These are phyloP conservation scores for Crypturellus undulatus DNA, from an alignment of 2,113 vertebrate genomes.

Conservation along the genomic window DNA sequence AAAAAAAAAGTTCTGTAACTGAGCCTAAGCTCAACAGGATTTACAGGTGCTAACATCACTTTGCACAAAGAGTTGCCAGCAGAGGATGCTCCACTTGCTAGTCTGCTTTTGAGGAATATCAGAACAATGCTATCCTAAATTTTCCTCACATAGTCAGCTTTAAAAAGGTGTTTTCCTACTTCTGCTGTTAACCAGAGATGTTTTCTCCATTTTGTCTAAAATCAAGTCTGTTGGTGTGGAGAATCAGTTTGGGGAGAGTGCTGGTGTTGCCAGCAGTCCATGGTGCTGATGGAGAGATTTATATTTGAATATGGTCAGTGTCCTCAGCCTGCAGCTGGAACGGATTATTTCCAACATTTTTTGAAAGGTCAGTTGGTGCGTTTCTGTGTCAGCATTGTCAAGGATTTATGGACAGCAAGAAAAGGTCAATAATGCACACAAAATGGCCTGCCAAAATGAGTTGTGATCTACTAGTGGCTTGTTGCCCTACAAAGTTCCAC, in stretches of 20 bases:
- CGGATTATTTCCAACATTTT: constrained; percentile 71
- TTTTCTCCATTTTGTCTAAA: background rate
- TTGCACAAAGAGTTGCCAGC: background rate
- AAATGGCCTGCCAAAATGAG: constrained; percentile 69
- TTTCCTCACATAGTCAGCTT: background rate
- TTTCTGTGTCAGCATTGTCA: constrained; percentile 64
- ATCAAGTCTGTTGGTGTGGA: background rate
- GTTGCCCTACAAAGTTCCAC: constrained; percentile 41
- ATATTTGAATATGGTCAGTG: constrained; percentile 65
- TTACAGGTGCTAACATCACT: background rate
- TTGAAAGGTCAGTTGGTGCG: constrained; percentile 67
- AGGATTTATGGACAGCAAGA: constrained; percentile 68
- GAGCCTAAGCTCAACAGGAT: background rate
- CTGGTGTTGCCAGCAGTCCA: constrained; percentile 43
- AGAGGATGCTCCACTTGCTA: background rate
- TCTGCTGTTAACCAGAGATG: background rate
- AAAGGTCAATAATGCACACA: constrained; percentile 72
- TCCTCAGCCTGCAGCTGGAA: constrained; percentile 67
- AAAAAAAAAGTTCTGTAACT: background rate
- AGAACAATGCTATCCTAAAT: background rate
- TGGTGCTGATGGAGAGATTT: constrained; percentile 70
- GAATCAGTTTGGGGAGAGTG: constrained; percentile 7
- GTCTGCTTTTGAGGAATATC: background rate
- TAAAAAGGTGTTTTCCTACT: background rate
- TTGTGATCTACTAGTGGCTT: constrained; percentile 57